A percentile compares a stretch with the other conserved stretches of the same genome.
These are phyloP conservation scores for Dinocampus coccinellae DNA, from an alignment of 2,888 invertebrate species.

Conservation along the genomic window DNA sequence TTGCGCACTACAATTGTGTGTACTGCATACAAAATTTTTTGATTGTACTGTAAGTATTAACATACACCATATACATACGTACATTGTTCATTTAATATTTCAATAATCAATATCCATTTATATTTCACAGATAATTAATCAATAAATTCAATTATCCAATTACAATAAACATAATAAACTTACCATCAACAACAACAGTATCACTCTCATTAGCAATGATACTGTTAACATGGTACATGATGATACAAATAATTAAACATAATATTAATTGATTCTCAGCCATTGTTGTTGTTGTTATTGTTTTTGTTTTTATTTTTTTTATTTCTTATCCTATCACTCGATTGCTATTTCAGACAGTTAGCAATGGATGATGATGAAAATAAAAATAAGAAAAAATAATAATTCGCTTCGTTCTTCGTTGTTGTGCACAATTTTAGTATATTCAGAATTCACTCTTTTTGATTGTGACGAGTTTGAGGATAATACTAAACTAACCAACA, in stretches of 20 bases:
- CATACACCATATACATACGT: conserved; percentile 6
- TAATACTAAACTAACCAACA: conserved; percentile 71
- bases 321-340: background rate
- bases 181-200: conserved; percentile 72
- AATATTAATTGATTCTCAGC: background rate
- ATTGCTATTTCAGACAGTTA: background rate
- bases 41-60: background rate
- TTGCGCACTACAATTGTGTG: conserved; percentile 43
- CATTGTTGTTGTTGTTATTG: background rate
- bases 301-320: background rate
- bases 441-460: background rate
- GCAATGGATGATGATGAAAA: background rate
- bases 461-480: conserved; percentile 41
- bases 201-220: conserved; percentile 57
- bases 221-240: background rate
- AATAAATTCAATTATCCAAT: background rate
- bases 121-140: background rate
- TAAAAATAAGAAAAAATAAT: background rate
- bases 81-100: conserved; percentile 2
- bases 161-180: too few relatives aligned
- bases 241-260: background rate
- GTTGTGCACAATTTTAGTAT: background rate
- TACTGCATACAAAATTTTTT: conserved; percentile 36
- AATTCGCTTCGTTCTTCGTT: background rate
- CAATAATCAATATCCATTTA: background rate